Evolutionary conservation across 2,113 vertebrate genomes (phyloP).

Genomic region (Leptodactylus fuscus): DNA sequence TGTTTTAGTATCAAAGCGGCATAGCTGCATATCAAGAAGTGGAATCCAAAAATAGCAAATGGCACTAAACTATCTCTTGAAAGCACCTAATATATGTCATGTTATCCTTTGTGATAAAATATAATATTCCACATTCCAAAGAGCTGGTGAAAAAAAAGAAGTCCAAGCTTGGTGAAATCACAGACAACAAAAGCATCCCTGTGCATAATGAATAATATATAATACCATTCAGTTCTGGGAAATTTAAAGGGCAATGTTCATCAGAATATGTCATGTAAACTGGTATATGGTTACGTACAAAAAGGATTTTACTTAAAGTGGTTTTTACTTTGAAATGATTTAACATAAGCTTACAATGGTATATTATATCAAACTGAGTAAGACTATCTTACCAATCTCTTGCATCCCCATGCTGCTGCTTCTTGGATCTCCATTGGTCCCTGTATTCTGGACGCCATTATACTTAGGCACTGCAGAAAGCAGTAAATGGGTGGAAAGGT

Average conservation of each 20-base stretch:
- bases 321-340: no score
- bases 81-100: constrained; percentile 55
- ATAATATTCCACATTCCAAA: constrained; percentile 44
- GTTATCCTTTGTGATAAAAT: constrained; percentile 53
- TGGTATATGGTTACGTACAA: background rate
- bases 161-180: background rate
- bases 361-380: no score
- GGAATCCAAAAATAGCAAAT: constrained; percentile 51
- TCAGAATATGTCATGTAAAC: background rate
- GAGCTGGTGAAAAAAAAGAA: constrained; percentile 35
- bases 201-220: constrained; percentile 36
- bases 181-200: background rate
- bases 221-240: background rate
- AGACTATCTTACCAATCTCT: no score
- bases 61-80: constrained; percentile 55
- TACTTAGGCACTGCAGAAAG: no score
- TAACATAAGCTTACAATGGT: no score
- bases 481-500: no score
- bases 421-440: no score
- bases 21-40: constrained; percentile 27
- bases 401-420: no score
- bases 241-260: background rate
- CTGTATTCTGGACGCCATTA: no score
- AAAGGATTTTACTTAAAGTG: background rate
- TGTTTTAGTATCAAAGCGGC: constrained; percentile 42